Base-by-base conservation (phyloP, 2,888 invertebrate species). In the Cheilosia soror region DNA sequence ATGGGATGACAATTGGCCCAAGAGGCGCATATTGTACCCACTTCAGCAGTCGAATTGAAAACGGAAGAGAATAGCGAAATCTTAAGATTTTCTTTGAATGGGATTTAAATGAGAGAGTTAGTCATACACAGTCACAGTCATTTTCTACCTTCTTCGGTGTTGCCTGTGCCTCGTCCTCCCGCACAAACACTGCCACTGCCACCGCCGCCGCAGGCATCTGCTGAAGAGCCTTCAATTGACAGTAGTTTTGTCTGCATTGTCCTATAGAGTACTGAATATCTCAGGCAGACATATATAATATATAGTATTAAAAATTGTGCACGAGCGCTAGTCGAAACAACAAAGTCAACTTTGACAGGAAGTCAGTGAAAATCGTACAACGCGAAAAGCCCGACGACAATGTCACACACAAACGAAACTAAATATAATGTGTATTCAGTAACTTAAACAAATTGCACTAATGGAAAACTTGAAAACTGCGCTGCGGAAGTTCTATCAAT, bases 241-340 rank as follows among this genome's bases (percentile, higher is more conserved):
- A 84, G 80, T 84, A 80, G 75, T 80, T 84, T 84, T 71, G 80
- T 80, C 75, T 76, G 84, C 84, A 84, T 84, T 71, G 47, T 75
- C 44, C 53, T 75, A 37, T 13, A 51, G 9, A 62, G 9, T 25
- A 25, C 27, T 25, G 44, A 3, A 6, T n/a, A n/a, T 20, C n/a
- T 15, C 44, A 15, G 7, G 6, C n/a, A 6, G 44, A 37, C 11
- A 11, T 4, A 51, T 47, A 4, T 25, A n/a, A 25, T 20, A 47
- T 47, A 2, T 20, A 51, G 27, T 51, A 15, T 47, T 47, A 13
- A n/a, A 51, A 27, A 13, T 25, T 25, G 51, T 47, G 51, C 51
- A 58, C 37, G 40, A 47, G 11, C 7, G 55, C 4, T 11, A 68
- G 29, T 11, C 15, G 57, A 76, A 55, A 20, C 33, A 60, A 77